Base-by-base conservation (phyloP, 2,797 vertebrate genomes). In the Danio kyathit region DNA sequence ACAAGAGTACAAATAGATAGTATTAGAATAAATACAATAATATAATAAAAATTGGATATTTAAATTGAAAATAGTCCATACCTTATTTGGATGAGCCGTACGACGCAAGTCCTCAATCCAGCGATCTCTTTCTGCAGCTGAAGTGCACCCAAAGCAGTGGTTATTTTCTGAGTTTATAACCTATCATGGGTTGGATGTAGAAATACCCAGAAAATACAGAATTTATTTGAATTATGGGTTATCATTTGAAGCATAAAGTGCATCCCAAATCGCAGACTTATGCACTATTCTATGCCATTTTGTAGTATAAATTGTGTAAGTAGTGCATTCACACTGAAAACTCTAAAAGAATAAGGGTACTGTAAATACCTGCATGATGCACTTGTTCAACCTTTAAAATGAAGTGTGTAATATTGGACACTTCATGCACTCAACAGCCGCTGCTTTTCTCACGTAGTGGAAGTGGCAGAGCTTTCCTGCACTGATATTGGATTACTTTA, bases 61-160 rank as follows among this genome's bases (percentile, higher is more conserved):
- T 17, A 49, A 60, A 7, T 48, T 73, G n/a, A 70, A 64, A 38
- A 46, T 40, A 6, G 17, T 7, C 14, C 21, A 78, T 70, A 97
- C 97, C 93, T 98, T 97, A 80, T 95, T 95, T 70, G 96, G 96
- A 80, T 96, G 96, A 4, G 94, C 96, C 0, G 95, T 88, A 8
- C 96, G 91, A 56, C 96, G 94, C 76, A 98, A 90, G 72, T 97
- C 95, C 86, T 98, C 96, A 7, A 99, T 97, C 97, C 97, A 98
- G 4, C 96, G 95, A 82, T 97, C 96, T 10, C 96, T 92, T 86
- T 98, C 97, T 0, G 95, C 94, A 19, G 95, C 93, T 0, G 97
- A 97, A 2, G 93, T 86, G 87, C 97, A 99, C n/a, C 95, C 94
- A 21, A 99, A 99, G 87, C 97, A 97, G 83, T 95, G 94, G 76